Conservation (phyloP, 1,140 invertebrate species). For the Ectropis grisescens region DNA sequence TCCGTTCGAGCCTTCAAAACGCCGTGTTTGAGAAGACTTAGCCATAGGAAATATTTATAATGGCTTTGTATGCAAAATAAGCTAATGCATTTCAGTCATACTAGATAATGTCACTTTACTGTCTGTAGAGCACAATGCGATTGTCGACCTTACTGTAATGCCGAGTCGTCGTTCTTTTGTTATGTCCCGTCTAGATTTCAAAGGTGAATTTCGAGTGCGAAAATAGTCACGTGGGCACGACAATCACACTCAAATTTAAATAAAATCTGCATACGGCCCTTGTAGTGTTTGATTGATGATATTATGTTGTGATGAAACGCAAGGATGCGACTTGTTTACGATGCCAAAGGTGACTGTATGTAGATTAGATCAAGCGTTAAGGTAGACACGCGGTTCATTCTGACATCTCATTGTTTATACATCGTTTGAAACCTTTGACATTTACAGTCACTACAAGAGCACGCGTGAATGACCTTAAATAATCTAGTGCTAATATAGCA, state of each 20-base stretch:
- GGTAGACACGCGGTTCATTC: conserved; percentile 38
- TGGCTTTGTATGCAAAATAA: conserved; percentile 63
- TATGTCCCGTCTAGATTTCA: conserved; percentile 5
- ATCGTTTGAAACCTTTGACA: too few relatives aligned
- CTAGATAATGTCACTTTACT: conserved; percentile 30
- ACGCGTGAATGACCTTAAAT: too few relatives aligned
- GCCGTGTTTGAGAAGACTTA: conserved; percentile 31
- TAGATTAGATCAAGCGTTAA: conserved; percentile 42
- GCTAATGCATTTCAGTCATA: conserved; percentile 34
- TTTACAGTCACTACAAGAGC: too few relatives aligned
- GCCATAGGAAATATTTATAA: conserved; percentile 60
- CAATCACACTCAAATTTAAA: conserved; percentile 30
- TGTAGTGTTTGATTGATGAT: conserved; percentile 38
- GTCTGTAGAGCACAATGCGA: conserved; percentile 21
- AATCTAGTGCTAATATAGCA: too few relatives aligned
- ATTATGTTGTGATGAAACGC: conserved; percentile 32
- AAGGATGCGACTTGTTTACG: conserved; percentile 32
- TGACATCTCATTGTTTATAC: conserved; percentile 13
- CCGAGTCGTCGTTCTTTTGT: conserved; percentile 17
- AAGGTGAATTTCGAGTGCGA: conserved; percentile 16
- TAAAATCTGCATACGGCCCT: conserved; percentile 40
- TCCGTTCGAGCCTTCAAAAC: conserved; percentile 47
- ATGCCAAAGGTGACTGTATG: conserved; percentile 58
- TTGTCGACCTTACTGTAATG: conserved; percentile 32
- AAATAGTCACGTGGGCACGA: conserved; percentile 19